Evolutionary conservation across 2,113 vertebrate species (phyloP), one percentile per base, ranked within the genome.

Genomic region (Tragulus kanchil): DNA sequence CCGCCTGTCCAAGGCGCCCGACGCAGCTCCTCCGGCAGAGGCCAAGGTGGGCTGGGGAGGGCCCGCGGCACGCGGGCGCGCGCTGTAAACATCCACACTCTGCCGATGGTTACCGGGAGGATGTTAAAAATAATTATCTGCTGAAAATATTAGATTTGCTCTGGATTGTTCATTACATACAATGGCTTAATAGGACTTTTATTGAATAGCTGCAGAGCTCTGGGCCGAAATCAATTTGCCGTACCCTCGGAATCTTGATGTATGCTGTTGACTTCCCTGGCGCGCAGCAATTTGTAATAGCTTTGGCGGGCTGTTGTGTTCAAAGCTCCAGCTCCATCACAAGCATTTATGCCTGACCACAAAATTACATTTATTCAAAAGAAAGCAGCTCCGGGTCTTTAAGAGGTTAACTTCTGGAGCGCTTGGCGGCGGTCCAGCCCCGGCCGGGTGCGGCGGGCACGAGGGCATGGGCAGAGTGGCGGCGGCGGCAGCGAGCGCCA

Each of bases 401-500:
- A 99, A 99, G 99, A 99, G 99, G 99, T 99, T 99, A 99, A 99
- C 98, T 99, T 98, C 98, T 98, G 98, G 98, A 98, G 98, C 86
- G 98, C 97, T 98, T 99, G 98, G 98, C 98, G 89, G 98, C 96
- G 95, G 96, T 98, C 99, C 98, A 99, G 98, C 97, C 98, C 86
- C 97, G 81, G 98, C 97, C 75, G 97, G 97, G 98, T 95, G 98
- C 88, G 42, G 96, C 65, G 21, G 71, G 94, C 96, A 97, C 98
- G 94, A 97, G 89, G 98, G 98, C 98, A 96, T 98, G 97, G 78
- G 78, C 56, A 58, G 79, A 79, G 42, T 73, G 95, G 98, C 93
- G 97, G 98, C 94, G 14, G 94, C 31, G 94, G 97, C 85, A 85
- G 97, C 90, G 21, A 92, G 95, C 69, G 54, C 95, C 48, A 65